A percentile compares a stretch with the other conserved stretches of the same genome.
phyloP scores from a whole-genome alignment of 2,888 invertebrate genomes.

The Philopedon plagiatum region DNA sequence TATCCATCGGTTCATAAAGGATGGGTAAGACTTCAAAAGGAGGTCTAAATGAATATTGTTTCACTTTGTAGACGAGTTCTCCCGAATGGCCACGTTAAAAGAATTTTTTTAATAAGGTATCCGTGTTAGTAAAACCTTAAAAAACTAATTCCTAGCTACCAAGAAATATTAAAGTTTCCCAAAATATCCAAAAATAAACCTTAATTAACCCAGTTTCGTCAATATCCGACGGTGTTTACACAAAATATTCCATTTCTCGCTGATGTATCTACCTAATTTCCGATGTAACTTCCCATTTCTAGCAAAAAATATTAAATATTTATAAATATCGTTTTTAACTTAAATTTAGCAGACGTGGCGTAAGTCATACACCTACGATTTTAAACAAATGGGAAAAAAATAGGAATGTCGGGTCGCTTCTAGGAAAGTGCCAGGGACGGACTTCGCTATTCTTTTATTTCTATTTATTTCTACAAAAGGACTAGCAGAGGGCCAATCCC shows the following conservation, averaged over 20 bases:
- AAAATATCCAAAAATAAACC: not conserved
- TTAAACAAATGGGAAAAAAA: conserved; percentile 34
- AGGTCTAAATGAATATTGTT: too few species aligned
- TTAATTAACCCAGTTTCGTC: conserved; percentile 11
- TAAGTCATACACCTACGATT: conserved; percentile 32
- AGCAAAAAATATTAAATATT: conserved; percentile 29
- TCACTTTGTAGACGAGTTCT: too few species aligned
- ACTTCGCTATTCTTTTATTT: not conserved
- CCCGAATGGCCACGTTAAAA: too few species aligned
- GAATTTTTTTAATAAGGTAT: too few species aligned
- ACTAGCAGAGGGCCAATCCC: too few species aligned
- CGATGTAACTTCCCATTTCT: conserved; percentile 1
- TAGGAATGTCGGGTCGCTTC: conserved; percentile 20
- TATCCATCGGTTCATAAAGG: too few species aligned
- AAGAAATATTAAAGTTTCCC: not conserved
- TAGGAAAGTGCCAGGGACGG: not conserved
- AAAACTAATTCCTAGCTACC: not conserved
- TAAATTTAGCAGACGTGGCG: conserved; percentile 19
- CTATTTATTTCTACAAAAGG: too few species aligned
- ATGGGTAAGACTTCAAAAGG: too few species aligned
- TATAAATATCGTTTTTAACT: conserved; percentile 20
- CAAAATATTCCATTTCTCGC: not conserved
- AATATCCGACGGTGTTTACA: not conserved
- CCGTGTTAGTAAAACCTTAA: too few species aligned
- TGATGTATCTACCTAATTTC: not conserved